phyloP scores from a whole-genome alignment of 2,113 vertebrate genomes.

The Melozone crissalis region DNA sequence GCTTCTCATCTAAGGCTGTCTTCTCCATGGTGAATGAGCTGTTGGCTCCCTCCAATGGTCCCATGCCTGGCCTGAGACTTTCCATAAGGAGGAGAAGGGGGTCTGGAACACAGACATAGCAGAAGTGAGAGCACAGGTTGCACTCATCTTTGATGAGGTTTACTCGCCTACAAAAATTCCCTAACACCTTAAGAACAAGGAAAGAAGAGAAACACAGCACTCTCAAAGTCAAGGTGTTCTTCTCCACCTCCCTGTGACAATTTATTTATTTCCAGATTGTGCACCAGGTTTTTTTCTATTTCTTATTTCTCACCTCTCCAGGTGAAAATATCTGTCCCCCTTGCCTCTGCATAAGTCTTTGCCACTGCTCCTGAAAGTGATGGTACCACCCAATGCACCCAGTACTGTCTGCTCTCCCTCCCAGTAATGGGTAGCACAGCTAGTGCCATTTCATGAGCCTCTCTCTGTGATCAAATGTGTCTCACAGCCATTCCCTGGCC shows the following conservation, averaged over 20 bases:
- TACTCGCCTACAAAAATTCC: not conserved
- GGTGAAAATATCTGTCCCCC: not conserved
- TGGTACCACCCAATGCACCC: not conserved
- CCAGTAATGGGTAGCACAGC: not conserved
- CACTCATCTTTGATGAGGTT: not conserved
- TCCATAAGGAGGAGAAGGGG: not conserved
- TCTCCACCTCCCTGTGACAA: not conserved
- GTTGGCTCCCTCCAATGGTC: constrained; percentile 78
- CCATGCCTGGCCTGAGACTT: constrained; percentile 67
- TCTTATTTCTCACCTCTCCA: not conserved
- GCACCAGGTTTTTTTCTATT: not conserved
- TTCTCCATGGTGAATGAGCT: constrained; percentile 73
- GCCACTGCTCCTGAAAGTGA: not conserved
- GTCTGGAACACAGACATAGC: constrained; percentile 17
- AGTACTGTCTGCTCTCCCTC: not conserved
- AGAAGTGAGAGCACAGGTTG: not conserved
- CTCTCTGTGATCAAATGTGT: not conserved
- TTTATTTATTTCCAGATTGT: not conserved
- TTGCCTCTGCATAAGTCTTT: not conserved
- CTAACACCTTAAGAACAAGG: not conserved
- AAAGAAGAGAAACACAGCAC: not conserved
- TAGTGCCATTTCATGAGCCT: not conserved
- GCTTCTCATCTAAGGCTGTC: constrained; percentile 17
- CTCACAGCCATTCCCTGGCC: not conserved
- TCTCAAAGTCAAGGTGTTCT: not conserved